phyloP scores from a whole-genome alignment of 2,797 vertebrate species.

The Iguana delicatissima region DNA sequence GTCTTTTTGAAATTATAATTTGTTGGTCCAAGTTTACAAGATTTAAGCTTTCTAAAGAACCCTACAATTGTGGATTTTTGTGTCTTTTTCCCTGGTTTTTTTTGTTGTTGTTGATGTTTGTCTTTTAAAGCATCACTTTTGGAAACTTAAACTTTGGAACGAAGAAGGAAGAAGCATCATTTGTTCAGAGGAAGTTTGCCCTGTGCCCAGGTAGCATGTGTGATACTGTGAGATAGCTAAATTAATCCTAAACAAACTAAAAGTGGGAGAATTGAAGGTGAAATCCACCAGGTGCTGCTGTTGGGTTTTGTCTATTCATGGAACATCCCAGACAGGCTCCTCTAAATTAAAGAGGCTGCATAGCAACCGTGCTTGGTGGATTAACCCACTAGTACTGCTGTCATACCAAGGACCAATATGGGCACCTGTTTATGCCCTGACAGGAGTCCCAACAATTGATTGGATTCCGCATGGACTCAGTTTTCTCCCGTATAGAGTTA shows the following conservation, averaged over 20 bases:
- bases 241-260: constrained; percentile 39
- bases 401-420: neutral
- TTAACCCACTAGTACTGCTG: neutral
- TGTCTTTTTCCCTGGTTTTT: neutral
- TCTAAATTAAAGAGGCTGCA: neutral
- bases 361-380: neutral
- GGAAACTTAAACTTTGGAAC: constrained; percentile 62
- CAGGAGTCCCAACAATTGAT: constrained; percentile 23
- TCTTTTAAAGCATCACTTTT: constrained; percentile 60
- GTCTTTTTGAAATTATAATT: constrained; percentile 81
- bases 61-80: constrained; percentile 4
- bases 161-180: constrained; percentile 64
- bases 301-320: neutral
- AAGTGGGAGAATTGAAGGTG: constrained; percentile 47
- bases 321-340: neutral
- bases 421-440: neutral
- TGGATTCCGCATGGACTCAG: neutral
- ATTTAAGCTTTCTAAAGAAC: constrained; percentile 80
- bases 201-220: constrained; percentile 42
- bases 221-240: constrained; percentile 53
- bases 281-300: constrained; percentile 10
- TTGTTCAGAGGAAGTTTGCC: constrained; percentile 49
- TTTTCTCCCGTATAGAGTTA: constrained; percentile 34
- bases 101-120: constrained; percentile 46
- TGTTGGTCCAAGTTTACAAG: constrained; percentile 82